Percentiles rank a stretch among this genome's conserved stretches.
phyloP scores from a whole-genome alignment of 2,888 invertebrate species.

The Dorcus parallelipipedus region DNA sequence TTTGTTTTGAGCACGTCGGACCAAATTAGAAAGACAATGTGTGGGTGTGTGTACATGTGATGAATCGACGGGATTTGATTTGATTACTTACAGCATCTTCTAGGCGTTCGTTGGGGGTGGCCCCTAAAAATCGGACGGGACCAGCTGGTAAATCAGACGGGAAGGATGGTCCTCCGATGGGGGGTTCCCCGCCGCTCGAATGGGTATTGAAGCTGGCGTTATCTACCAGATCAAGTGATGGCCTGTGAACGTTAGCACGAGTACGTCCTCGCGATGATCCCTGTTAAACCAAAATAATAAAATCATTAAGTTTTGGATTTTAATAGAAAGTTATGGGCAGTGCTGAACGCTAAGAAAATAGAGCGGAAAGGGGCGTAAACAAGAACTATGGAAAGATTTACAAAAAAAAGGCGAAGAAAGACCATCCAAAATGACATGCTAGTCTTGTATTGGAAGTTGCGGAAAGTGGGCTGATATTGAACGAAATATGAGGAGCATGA shows the following conservation, averaged over 20 bases:
- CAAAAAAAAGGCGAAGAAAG: too few species aligned
- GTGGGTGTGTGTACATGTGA: not conserved
- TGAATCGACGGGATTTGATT: not conserved
- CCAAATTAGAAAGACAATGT: not conserved
- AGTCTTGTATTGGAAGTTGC: too few species aligned
- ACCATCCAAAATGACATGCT: too few species aligned
- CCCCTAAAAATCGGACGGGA: slow-evolving; percentile 57
- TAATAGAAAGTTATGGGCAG: not conserved
- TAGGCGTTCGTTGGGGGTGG: slow-evolving; percentile 55
- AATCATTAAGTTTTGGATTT: not conserved
- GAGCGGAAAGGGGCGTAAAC: too few species aligned
- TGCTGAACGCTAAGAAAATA: too few species aligned
- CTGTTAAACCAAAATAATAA: not conserved
- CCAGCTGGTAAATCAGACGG: slow-evolving; percentile 54
- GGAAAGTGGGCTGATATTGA: too few species aligned
- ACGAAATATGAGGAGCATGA: too few species aligned
- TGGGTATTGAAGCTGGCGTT: slow-evolving; percentile 79
- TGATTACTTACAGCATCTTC: slow-evolving; percentile 34
- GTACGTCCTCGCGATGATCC: slow-evolving; percentile 45
- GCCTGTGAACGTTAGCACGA: slow-evolving; percentile 66
- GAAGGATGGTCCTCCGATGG: slow-evolving; percentile 55
- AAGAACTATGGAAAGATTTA: too few species aligned
- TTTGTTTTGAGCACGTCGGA: not conserved
- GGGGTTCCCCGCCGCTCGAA: slow-evolving; percentile 50
- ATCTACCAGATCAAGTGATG: slow-evolving; percentile 77